phyloP scores from a whole-genome alignment of 2,888 invertebrate species.

The Xanthorhoe spadicearia region DNA sequence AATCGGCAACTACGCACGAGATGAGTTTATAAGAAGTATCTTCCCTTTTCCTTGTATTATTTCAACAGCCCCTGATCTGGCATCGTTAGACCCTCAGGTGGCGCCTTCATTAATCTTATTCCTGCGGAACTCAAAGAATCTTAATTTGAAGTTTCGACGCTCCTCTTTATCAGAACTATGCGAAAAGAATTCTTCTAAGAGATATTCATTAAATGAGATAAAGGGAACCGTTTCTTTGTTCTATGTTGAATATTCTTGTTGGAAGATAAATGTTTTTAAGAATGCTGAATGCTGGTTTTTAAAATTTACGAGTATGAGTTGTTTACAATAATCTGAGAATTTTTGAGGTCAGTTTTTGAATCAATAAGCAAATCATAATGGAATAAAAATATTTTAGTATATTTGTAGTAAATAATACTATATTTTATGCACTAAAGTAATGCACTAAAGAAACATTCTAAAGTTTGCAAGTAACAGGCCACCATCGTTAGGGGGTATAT shows the following conservation, averaged over 20 bases:
- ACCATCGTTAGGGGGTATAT: background rate
- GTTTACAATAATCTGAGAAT: background rate
- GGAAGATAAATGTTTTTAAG: slow-evolving; percentile 35
- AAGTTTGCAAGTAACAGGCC: background rate
- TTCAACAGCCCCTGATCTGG: slow-evolving; percentile 66
- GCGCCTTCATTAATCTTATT: slow-evolving; percentile 83
- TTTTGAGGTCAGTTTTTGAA: background rate
- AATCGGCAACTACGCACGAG: background rate
- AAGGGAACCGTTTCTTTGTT: slow-evolving; percentile 52
- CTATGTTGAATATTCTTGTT: slow-evolving; percentile 45
- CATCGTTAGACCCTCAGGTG: slow-evolving; percentile 78
- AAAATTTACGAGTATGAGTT: slow-evolving; percentile 10
- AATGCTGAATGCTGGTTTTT: slow-evolving; percentile 25
- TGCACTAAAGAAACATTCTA: background rate
- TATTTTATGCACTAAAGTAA: background rate
- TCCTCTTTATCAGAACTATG: slow-evolving; percentile 82
- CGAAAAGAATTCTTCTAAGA: slow-evolving; percentile 76
- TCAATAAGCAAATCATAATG: no score
- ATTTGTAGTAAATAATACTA: background rate
- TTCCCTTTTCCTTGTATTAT: slow-evolving; percentile 63
- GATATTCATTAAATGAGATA: slow-evolving; percentile 77
- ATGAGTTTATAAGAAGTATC: slow-evolving; percentile 15
- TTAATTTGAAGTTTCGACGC: slow-evolving; percentile 84
- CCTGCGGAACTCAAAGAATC: slow-evolving; percentile 81
- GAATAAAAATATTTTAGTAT: no score